Conservation (phyloP, 64 coral and sea anemone species). For the Montipora foliosa region DNA sequence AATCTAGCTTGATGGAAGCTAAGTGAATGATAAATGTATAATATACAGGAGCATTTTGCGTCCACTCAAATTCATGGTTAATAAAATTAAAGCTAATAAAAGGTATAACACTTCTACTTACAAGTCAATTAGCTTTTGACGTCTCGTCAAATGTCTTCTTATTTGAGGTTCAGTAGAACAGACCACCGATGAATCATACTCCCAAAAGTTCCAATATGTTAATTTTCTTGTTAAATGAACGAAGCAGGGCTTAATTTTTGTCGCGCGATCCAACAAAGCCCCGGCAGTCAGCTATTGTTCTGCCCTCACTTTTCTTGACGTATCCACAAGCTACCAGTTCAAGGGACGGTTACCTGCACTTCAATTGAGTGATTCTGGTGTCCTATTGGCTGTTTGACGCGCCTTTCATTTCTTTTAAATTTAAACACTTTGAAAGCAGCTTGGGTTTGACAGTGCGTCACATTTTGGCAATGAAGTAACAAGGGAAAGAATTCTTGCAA, state of each 20-base stretch:
- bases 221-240: not conserved
- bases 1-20: not conserved
- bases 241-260: conserved; percentile 14
- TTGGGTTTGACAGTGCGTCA: conserved; percentile 5
- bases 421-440: conserved; percentile 43
- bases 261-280: conserved; percentile 41
- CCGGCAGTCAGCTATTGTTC: conserved; percentile 33
- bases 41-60: not conserved
- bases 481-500: not conserved
- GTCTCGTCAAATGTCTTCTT: conserved; percentile 49
- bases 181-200: conserved; percentile 35
- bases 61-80: conserved; percentile 16
- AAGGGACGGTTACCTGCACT: conserved; percentile 4
- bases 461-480: not conserved
- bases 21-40: not conserved
- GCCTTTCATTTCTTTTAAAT: conserved; percentile 38
- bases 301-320: not conserved
- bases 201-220: conserved; percentile 1
- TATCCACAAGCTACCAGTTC: conserved; percentile 49
- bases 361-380: not conserved
- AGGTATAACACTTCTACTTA: conserved; percentile 23
- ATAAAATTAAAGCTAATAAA: not conserved
- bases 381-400: not conserved
- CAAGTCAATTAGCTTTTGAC: conserved; percentile 4
- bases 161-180: not conserved